Conservation (phyloP, 2,113 vertebrate genomes). For the Nerophis ophidion region DNA sequence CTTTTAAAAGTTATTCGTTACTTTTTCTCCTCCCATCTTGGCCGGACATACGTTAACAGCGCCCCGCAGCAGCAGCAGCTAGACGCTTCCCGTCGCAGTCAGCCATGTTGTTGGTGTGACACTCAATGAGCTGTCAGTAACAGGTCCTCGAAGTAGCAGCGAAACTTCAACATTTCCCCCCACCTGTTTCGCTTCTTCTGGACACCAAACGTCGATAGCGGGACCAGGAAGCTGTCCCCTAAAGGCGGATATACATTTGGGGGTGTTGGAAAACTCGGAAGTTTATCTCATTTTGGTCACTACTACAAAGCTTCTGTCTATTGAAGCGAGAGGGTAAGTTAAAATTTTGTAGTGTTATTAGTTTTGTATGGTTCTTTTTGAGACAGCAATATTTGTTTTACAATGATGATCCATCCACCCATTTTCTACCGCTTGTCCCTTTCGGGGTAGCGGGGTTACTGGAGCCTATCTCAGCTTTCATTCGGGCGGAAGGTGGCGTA, state of each 20-base stretch:
- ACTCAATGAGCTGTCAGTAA: conserved; percentile 63
- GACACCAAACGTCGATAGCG: not conserved
- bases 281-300: conserved; percentile 16
- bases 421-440: too few species aligned
- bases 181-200: not conserved
- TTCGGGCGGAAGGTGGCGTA: too few species aligned
- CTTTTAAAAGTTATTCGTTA: conserved; percentile 5
- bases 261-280: conserved; percentile 10
- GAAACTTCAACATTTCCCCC: conserved; percentile 12
- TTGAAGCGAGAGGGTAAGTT: conserved; percentile 52
- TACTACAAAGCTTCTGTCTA: not conserved
- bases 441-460: too few species aligned
- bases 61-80: conserved; percentile 10
- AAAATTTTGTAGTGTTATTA: not conserved
- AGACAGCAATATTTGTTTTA: not conserved
- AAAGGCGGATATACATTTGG: conserved; percentile 13
- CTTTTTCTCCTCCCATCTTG: conserved; percentile 30
- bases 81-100: conserved; percentile 32
- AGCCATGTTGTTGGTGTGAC: conserved; percentile 72
- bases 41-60: conserved; percentile 34
- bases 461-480: too few species aligned
- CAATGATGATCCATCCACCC: too few species aligned
- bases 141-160: conserved; percentile 40
- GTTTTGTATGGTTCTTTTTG: not conserved
- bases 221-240: not conserved